Evolutionary conservation across 92 coral and sea anemone genomes (phyloP).

Genomic region (Epizoanthus fatuus): DNA sequence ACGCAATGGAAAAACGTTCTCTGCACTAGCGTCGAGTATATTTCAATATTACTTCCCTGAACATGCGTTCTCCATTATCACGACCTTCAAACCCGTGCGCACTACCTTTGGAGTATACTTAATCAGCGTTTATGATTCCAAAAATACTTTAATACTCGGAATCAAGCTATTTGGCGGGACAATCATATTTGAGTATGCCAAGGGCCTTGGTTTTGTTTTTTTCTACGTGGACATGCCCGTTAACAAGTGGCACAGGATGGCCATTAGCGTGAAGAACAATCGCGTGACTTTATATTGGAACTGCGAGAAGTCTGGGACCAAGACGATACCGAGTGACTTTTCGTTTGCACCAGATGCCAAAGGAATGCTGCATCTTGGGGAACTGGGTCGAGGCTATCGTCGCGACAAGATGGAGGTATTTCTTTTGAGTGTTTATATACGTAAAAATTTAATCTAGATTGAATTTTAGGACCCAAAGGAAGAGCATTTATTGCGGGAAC

Average conservation of each 20-base stretch:
- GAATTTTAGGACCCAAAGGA: no score
- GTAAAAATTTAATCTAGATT: no score
- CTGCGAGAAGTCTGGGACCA: conserved; percentile 84
- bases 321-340: conserved; percentile 57
- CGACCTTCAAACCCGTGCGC: conserved; percentile 71
- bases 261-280: conserved; percentile 81
- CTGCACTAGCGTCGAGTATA: conserved; percentile 70
- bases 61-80: conserved; percentile 72
- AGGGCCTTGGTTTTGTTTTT: conserved; percentile 51
- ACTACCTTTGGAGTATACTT: conserved; percentile 71
- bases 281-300: conserved; percentile 84
- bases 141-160: conserved; percentile 65
- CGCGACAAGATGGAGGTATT: conserved; percentile 59
- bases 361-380: conserved; percentile 72
- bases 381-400: conserved; percentile 58
- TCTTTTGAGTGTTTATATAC: background rate
- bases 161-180: conserved; percentile 66
- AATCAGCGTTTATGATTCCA: conserved; percentile 72
- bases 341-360: conserved; percentile 70
- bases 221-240: conserved; percentile 78
- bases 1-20: conserved; percentile 52
- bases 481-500: background rate
- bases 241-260: conserved; percentile 86
- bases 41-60: conserved; percentile 80
- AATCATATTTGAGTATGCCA: conserved; percentile 72